Conservation (phyloP, 2,113 vertebrate species). For the Tinamus guttatus region DNA sequence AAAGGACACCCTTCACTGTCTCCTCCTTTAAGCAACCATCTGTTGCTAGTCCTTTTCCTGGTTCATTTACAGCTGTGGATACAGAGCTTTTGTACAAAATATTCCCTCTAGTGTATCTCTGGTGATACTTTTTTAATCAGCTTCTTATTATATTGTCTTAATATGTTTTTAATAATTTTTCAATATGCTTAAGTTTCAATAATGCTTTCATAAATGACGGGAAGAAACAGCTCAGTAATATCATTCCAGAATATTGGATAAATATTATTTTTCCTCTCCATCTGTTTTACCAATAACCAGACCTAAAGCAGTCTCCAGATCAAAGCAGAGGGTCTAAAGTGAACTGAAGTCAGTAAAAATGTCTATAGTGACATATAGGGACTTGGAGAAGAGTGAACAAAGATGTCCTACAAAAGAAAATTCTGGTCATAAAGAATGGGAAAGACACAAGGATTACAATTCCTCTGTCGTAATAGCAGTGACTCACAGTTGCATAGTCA, state of each 20-base stretch:
- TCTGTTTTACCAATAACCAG: constrained; percentile 44
- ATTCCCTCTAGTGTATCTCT: neutral
- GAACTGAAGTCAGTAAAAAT: constrained; percentile 12
- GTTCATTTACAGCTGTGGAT: constrained; percentile 36
- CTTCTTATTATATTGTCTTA: neutral
- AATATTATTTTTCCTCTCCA: constrained; percentile 7
- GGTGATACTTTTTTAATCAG: neutral
- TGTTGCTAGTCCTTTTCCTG: neutral
- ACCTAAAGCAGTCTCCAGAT: constrained; percentile 22
- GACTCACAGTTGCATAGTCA: constrained; percentile 61
- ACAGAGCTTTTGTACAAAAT: constrained; percentile 15
- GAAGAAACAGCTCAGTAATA: neutral
- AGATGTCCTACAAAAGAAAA: constrained; percentile 43
- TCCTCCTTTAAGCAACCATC: neutral
- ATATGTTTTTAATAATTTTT: neutral
- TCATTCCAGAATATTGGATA: neutral
- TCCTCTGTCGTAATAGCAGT: constrained; percentile 39
- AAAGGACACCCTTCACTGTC: neutral
- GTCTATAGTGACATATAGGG: constrained; percentile 19
- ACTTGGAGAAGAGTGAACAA: constrained; percentile 15
- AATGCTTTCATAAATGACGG: neutral
- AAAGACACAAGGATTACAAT: constrained; percentile 25
- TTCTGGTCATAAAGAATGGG: constrained; percentile 42
- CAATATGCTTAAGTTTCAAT: neutral
- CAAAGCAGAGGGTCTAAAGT: neutral